Percentiles rank a stretch among this genome's conserved stretches.
phyloP scores from a whole-genome alignment of 2,888 invertebrate genomes.

The Phanerotoma sp. region DNA sequence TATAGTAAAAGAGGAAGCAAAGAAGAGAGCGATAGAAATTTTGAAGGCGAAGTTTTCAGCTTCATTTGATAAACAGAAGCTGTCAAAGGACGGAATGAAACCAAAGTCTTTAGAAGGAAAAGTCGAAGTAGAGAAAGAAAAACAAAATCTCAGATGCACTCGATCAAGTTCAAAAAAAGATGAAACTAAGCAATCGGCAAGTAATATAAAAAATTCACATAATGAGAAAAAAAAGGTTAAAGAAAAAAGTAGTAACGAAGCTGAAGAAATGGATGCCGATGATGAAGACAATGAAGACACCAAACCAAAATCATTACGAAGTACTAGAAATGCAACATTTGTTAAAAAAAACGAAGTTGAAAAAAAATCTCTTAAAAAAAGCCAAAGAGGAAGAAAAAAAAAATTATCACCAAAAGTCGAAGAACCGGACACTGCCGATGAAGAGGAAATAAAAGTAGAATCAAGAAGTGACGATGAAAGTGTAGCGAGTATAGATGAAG shows the following conservation, averaged over 20 bases:
- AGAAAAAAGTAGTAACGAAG: slow-evolving; percentile 42
- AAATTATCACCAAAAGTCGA: slow-evolving; percentile 41
- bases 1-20: slow-evolving; percentile 40
- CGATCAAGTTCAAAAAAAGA: slow-evolving; percentile 38
- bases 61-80: slow-evolving; percentile 20
- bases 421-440: slow-evolving; percentile 24
- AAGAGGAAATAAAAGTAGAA: slow-evolving; percentile 10
- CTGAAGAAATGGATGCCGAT: slow-evolving; percentile 31
- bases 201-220: slow-evolving; percentile 35
- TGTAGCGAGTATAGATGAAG: background rate
- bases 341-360: no score
- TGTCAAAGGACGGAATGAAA: no score
- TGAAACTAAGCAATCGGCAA: slow-evolving; percentile 37
- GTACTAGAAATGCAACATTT: no score
- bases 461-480: slow-evolving; percentile 20
- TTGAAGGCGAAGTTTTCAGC: slow-evolving; percentile 34
- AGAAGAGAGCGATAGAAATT: slow-evolving; percentile 44
- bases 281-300: slow-evolving; percentile 40
- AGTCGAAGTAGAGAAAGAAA: slow-evolving; percentile 18
- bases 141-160: background rate
- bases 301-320: no score
- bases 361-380: slow-evolving; percentile 28
- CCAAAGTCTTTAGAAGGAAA: slow-evolving; percentile 29
- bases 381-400: slow-evolving; percentile 35
- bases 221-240: slow-evolving; percentile 27